phyloP scores from a whole-genome alignment of 1,140 invertebrate species.

The Apocrypta bakeri region DNA sequence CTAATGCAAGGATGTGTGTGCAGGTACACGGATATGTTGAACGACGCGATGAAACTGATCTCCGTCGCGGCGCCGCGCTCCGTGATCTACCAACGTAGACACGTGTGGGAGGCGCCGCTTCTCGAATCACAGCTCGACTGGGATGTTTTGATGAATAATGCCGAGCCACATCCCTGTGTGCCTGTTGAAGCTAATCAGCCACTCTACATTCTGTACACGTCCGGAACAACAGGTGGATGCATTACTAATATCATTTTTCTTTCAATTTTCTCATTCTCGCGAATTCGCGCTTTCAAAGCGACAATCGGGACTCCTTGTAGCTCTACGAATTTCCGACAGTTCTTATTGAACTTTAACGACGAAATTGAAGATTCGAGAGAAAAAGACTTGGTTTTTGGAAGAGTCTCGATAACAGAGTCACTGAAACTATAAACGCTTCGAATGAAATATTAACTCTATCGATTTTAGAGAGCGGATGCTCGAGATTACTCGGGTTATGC shows the following conservation, averaged over 20 bases:
- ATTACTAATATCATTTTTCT: constrained; percentile 20
- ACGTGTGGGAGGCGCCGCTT: constrained; percentile 79
- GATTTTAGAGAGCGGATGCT: too few species aligned
- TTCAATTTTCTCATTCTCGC: too few species aligned
- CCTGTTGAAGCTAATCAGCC: constrained; percentile 92
- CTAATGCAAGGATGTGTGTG: neutral
- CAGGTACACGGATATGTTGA: constrained; percentile 91
- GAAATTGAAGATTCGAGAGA: too few species aligned
- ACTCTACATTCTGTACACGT: constrained; percentile 94
- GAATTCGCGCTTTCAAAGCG: too few species aligned
- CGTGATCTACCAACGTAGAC: constrained; percentile 86
- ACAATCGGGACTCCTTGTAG: too few species aligned
- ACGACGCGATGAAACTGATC: constrained; percentile 86
- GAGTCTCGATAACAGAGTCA: too few species aligned
- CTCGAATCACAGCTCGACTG: constrained; percentile 83
- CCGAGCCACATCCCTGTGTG: constrained; percentile 85
- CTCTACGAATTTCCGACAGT: too few species aligned
- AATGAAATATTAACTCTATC: too few species aligned
- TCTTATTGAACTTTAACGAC: too few species aligned
- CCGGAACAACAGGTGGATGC: constrained; percentile 92
- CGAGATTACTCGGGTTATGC: too few species aligned
- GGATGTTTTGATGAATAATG: constrained; percentile 80
- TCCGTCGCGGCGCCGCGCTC: constrained; percentile 82
- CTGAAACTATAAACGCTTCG: too few species aligned
- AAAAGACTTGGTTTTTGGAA: too few species aligned